These are phyloP conservation scores for Alviniconcha strummeri DNA, from an alignment of 2,888 invertebrate genomes.

Conservation along the genomic window DNA sequence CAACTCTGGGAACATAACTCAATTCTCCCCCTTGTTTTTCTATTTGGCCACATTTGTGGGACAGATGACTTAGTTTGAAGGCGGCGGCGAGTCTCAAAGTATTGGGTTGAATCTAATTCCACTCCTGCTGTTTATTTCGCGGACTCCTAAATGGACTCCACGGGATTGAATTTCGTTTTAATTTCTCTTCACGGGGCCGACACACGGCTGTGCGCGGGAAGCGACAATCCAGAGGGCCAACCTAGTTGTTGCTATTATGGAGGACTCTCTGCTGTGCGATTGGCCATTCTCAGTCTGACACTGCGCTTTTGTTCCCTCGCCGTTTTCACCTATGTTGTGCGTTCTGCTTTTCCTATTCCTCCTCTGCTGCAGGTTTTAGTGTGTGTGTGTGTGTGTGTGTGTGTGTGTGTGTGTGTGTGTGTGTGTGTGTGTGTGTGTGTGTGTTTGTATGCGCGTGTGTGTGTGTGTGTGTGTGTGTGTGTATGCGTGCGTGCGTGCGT, in stretches of 20 bases:
- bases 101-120: conserved; percentile 32
- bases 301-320: not conserved
- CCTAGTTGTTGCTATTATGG: too few relatives aligned
- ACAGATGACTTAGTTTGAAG: conserved; percentile 24
- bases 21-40: conserved; percentile 29
- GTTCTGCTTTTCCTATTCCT: not conserved
- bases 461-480: conserved; percentile 17
- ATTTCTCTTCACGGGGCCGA: conserved; percentile 9
- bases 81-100: conserved; percentile 12
- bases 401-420: too few relatives aligned
- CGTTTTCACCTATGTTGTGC: not conserved
- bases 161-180: conserved; percentile 24
- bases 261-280: too few relatives aligned
- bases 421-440: too few relatives aligned
- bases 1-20: conserved; percentile 15
- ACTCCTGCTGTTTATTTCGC: conserved; percentile 24
- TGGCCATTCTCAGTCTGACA: not conserved
- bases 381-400: too few relatives aligned
- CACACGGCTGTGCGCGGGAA: not conserved
- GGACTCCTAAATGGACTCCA: conserved; percentile 24
- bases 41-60: conserved; percentile 26
- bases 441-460: not conserved
- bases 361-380: not conserved
- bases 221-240: not conserved
- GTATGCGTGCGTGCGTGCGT: conserved; percentile 2